Evolutionary conservation across 2,888 invertebrate genomes (phyloP), one percentile per base, ranked within the genome.

Genomic region (Chalcis sispes): DNA sequence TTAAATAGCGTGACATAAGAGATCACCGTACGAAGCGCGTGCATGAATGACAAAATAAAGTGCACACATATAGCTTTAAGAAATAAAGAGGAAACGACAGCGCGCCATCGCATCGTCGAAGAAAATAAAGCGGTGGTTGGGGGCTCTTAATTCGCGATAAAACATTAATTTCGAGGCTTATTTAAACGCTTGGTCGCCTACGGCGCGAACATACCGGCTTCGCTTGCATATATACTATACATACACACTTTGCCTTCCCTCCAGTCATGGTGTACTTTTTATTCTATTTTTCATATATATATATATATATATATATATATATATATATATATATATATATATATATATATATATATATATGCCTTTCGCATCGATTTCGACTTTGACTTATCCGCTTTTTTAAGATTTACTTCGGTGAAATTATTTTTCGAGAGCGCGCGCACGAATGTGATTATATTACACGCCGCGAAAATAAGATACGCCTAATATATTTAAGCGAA

Each of bases 91-190:
- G 15, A 29, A 15, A 56, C 29, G 18, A 18, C 42, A 32, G 15
- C 2, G 58, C 59, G 25, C 10, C 36, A 18, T 8, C 32, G 36
- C 32, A 25, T 4, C 32, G 29, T 8, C 7, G n/a, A 25, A 18
- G 0, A n/a, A 10, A 25, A 29, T 20, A n/a, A 50, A 36, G 59
- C 13, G 36, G 32, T 32, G 48, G 54, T n/a, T 10, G 36, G 25
- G 36, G 23, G 32, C 64, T 72, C 46, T 83, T 85, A 84, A 85
- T 86, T 83, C 81, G 85, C 79, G 84, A 84, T 84, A 83, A 83
- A 85, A 86, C 82, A 85, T 84, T 82, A 80, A 82, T 85, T 83
- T 64, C 72, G 75, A 71, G 64, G 79, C 79, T 82, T 83, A 80
- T 81, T 80, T 80, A 79, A 77, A 69, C 64, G 64, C 69, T 66